Evolutionary conservation across 2,888 invertebrate species (phyloP).

Genomic region (Eumerus sabulonum): DNA sequence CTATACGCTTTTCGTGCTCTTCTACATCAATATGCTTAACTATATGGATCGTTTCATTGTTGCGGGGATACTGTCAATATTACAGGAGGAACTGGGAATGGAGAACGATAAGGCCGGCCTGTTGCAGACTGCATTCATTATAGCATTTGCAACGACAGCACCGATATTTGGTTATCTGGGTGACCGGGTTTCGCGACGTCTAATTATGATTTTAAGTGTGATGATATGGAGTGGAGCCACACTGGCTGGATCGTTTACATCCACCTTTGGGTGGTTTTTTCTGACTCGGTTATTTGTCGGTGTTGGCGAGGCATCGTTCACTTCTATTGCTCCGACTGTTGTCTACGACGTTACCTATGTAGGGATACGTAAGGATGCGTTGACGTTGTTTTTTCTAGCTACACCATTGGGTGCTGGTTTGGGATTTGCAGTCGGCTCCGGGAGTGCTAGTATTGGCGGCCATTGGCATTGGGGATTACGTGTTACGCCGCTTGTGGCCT

Average conservation of each 20-base stretch:
- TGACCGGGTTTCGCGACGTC: conserved; percentile 37
- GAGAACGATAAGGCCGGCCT: conserved; percentile 39
- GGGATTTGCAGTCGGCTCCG: conserved; percentile 27
- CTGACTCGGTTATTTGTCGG: conserved; percentile 27
- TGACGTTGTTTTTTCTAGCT: conserved; percentile 41
- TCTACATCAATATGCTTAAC: conserved; percentile 39
- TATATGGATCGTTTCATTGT: conserved; percentile 52
- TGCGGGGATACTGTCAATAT: conserved; percentile 34
- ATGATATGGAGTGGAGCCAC: conserved; percentile 36
- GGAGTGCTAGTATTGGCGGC: background rate
- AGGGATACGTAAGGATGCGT: conserved; percentile 11
- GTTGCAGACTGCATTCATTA: conserved; percentile 47
- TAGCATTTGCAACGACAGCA: conserved; percentile 29
- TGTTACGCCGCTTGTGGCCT: conserved; percentile 18
- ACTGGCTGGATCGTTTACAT: conserved; percentile 35
- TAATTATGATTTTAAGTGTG: conserved; percentile 25
- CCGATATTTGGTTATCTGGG: conserved; percentile 54
- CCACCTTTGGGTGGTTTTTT: conserved; percentile 32
- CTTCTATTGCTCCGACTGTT: conserved; percentile 44
- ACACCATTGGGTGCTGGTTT: conserved; percentile 44
- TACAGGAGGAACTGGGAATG: conserved; percentile 25
- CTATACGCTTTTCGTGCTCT: conserved; percentile 30
- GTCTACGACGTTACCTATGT: conserved; percentile 45
- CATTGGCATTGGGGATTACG: conserved; percentile 51
- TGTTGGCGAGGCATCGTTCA: conserved; percentile 42